Percentiles rank a stretch among this genome's conserved stretches.
These are phyloP conservation scores for Hirtodrosophila cameraria DNA, from an alignment of 2,888 invertebrate species.

Conservation along the genomic window DNA sequence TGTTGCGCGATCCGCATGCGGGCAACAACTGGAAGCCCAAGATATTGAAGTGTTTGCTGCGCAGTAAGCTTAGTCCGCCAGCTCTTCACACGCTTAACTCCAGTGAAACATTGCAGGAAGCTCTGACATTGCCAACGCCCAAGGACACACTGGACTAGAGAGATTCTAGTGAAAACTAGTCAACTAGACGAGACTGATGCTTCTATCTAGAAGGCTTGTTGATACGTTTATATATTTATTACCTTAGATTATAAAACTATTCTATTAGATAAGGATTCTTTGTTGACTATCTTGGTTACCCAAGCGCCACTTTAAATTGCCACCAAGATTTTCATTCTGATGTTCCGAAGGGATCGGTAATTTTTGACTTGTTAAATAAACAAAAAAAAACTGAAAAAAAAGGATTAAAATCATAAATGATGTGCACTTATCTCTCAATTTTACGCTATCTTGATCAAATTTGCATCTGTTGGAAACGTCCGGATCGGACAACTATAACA, in stretches of 20 bases:
- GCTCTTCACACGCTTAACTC: constrained; percentile 60
- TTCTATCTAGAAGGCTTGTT: constrained; percentile 15
- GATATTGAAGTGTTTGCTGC: constrained; percentile 85
- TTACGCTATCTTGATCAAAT: too few relatives aligned
- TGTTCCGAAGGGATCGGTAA: too few relatives aligned
- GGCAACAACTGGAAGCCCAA: constrained; percentile 89
- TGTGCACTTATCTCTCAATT: too few relatives aligned
- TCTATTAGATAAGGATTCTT: constrained; percentile 1
- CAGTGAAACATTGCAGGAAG: constrained; percentile 70
- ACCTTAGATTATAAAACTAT: constrained; percentile 16
- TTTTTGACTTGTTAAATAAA: too few relatives aligned
- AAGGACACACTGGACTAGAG: constrained; percentile 61
- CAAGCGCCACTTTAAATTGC: constrained; percentile 20
- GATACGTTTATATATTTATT: constrained; percentile 40
- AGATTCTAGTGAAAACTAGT: too few relatives aligned
- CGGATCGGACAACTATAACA: too few relatives aligned
- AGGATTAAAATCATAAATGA: too few relatives aligned
- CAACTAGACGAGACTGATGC: background rate
- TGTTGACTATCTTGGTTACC: background rate
- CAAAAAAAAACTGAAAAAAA: too few relatives aligned
- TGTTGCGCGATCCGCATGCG: constrained; percentile 87
- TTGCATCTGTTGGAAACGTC: too few relatives aligned
- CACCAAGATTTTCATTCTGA: too few relatives aligned
- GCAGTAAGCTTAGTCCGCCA: constrained; percentile 74
- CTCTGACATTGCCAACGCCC: constrained; percentile 72